Evolutionary conservation across 2,797 vertebrate genomes (phyloP), one percentile per base, ranked within the genome.

Genomic region (Notolepis coatsorum): DNA sequence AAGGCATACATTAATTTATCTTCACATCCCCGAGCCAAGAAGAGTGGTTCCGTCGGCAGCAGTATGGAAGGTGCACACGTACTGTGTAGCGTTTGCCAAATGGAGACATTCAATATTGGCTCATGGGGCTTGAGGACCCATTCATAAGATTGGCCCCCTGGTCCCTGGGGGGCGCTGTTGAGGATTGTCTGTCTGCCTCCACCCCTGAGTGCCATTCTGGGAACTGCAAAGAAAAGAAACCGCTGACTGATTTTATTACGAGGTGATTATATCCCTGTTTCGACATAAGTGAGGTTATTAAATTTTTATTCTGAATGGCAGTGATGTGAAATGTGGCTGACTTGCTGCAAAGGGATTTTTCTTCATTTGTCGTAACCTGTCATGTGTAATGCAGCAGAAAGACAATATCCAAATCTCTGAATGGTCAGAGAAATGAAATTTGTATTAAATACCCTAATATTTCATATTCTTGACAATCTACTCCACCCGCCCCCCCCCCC

Each of bases 81-180:
- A 72, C 17, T 51, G 53, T 45, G 31, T 7, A 23, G 10, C 21
- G 9, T 52, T 33, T 55, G 41, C 47, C 53, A 69, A 68, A 69
- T 73, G 52, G 55, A 61, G 58, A 61, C 39, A 73, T 71, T 72
- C 73, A 68, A 63, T 59, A 9, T 20, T 25, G 18, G 35, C 47
- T 73, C 59, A 64, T 66, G 18, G 33, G 17, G 15, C 62, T 62
- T 61, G 33, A 75, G 55, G 43, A 61, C 54, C 66, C 35, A 67
- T 74, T 76, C 49, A 51, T 42, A 42, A 54, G 52, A 76, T 42
- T 62, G 41, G 39, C 35, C 45, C 7, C 52, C 5, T 2, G 15
- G 52, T 63, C 30, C 50, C 23, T n/a, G n/a, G 5, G 52, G 45
- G 62, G 18, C 33, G 7, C 38, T 28, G 35, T 20, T 61, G 51